phyloP scores from a whole-genome alignment of 92 coral and sea anemone genomes.

The Meandrina meandrites region DNA sequence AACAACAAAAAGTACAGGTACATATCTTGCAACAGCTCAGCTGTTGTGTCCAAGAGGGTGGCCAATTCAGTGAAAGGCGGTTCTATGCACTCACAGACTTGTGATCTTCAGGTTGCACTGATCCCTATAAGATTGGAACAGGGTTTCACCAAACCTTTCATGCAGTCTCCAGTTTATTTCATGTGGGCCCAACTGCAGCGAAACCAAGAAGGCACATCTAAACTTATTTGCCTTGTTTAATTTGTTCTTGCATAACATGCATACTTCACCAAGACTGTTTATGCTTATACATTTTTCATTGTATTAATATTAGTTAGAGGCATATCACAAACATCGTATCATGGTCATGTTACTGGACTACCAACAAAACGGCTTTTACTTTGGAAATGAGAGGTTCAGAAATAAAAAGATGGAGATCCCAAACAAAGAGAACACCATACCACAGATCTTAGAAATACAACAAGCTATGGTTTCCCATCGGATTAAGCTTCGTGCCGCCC shows the following conservation, averaged over 20 bases:
- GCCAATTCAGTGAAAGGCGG: too few species aligned
- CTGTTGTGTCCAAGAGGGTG: too few species aligned
- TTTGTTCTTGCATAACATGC: background rate
- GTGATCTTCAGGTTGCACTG: too few species aligned
- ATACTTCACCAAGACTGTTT: background rate
- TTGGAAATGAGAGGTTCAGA: conserved; percentile 76
- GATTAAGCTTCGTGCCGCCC: conserved; percentile 91
- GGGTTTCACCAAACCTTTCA: too few species aligned
- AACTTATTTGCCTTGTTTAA: background rate
- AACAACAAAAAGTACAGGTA: too few species aligned
- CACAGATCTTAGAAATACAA: conserved; percentile 87
- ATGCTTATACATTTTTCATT: background rate
- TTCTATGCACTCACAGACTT: too few species aligned
- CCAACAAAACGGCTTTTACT: conserved; percentile 97
- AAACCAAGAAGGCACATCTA: too few species aligned
- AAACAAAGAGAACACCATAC: conserved; percentile 66
- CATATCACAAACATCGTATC: conserved; percentile 91
- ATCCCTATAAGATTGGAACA: too few species aligned
- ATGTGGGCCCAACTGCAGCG: too few species aligned
- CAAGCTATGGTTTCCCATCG: conserved; percentile 78
- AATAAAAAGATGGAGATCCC: conserved; percentile 42
- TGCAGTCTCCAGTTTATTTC: too few species aligned
- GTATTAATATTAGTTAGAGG: conserved; percentile 69
- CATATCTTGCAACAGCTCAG: too few species aligned
- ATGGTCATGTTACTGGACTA: conserved; percentile 91